These are phyloP conservation scores for Aspiorhynchus laticeps DNA, from an alignment of 2,113 vertebrate genomes.

Conservation along the genomic window DNA sequence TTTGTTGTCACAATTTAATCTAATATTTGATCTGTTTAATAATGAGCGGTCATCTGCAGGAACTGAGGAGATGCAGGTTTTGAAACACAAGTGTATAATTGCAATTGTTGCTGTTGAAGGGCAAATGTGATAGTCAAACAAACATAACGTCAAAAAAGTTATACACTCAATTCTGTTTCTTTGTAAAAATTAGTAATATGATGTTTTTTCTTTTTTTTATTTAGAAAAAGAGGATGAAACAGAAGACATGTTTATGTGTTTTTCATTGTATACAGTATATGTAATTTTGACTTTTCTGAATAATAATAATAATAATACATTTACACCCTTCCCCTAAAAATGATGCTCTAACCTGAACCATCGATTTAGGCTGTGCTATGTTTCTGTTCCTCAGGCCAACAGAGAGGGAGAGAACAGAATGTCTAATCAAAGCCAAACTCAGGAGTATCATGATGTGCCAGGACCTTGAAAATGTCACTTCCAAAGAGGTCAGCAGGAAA, in stretches of 20 bases:
- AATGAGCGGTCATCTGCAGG: background rate
- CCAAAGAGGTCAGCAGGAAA: conserved; percentile 85
- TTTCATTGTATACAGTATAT: too few relatives aligned
- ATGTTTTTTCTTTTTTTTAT: background rate
- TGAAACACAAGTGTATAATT: background rate
- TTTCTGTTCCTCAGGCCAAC: conserved; percentile 80
- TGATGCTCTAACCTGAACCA: conserved; percentile 1
- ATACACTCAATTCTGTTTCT: background rate
- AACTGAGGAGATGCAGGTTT: conserved; percentile 3
- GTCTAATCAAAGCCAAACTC: conserved; percentile 91
- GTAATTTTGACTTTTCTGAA: background rate
- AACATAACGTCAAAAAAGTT: background rate
- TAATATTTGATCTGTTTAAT: background rate
- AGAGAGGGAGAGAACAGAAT: conserved; percentile 88
- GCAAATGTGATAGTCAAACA: background rate
- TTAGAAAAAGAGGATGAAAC: too few relatives aligned
- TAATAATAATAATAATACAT: background rate
- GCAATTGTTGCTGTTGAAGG: background rate
- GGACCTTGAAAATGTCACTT: conserved; percentile 96
- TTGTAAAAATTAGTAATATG: background rate
- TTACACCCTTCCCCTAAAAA: background rate
- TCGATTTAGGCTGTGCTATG: background rate
- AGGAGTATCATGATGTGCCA: conserved; percentile 95
- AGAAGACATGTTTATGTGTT: too few relatives aligned
- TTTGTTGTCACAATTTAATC: background rate